phyloP scores from a whole-genome alignment of 2,888 invertebrate species.

The Norana najaformis region DNA sequence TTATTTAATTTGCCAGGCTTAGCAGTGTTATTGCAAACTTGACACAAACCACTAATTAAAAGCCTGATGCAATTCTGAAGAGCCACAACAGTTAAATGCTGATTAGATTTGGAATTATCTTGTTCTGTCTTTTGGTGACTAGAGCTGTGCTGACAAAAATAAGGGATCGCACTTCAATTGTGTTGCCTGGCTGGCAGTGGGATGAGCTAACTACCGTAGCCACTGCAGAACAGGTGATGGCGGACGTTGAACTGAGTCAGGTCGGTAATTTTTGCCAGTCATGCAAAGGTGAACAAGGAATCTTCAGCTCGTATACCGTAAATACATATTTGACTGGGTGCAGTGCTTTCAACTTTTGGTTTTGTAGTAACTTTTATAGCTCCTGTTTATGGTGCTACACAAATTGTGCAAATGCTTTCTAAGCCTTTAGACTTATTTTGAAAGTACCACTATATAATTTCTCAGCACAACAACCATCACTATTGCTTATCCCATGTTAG shows the following conservation, averaged over 20 bases:
- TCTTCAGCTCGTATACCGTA: not conserved
- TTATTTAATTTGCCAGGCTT: too few relatives aligned
- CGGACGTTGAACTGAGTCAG: slow-evolving; percentile 57
- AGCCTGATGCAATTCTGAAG: not conserved
- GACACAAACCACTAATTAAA: not conserved
- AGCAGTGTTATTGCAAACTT: too few relatives aligned
- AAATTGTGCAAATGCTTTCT: too few relatives aligned
- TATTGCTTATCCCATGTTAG: too few relatives aligned
- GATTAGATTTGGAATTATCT: not conserved
- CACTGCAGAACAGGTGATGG: slow-evolving; percentile 52
- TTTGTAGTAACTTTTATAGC: too few relatives aligned
- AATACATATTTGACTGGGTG: too few relatives aligned
- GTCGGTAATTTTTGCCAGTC: slow-evolving; percentile 42
- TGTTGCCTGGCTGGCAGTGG: slow-evolving; percentile 52
- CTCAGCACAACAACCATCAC: too few relatives aligned
- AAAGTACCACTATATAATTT: too few relatives aligned
- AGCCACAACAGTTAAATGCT: not conserved
- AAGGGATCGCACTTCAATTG: slow-evolving; percentile 51
- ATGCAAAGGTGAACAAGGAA: not conserved
- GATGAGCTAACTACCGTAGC: slow-evolving; percentile 28
- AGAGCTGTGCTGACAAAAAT: slow-evolving; percentile 53
- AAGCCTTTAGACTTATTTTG: too few relatives aligned
- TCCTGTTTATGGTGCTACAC: too few relatives aligned
- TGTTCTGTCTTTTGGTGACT: not conserved
- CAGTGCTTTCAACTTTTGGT: too few relatives aligned